Conservation (phyloP, 2,888 invertebrate species). For the Bellardia bayeri region DNA sequence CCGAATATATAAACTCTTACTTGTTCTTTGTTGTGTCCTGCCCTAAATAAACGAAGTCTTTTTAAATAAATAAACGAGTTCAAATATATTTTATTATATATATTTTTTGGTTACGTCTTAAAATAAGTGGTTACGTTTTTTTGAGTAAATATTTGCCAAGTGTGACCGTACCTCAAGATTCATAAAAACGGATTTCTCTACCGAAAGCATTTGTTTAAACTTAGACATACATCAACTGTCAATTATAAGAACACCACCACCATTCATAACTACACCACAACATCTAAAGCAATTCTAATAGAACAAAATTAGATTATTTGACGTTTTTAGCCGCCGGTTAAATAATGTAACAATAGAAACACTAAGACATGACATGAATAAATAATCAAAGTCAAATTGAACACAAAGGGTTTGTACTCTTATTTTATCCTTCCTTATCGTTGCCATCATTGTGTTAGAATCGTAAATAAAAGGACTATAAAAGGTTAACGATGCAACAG, state of each 20-base stretch:
- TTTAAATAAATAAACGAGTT: too few species aligned
- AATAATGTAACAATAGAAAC: slow-evolving; percentile 23
- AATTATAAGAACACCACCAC: slow-evolving; percentile 53
- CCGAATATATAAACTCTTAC: too few species aligned
- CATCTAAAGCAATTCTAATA: background rate
- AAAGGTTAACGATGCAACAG: slow-evolving; percentile 46
- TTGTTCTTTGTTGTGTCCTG: too few species aligned
- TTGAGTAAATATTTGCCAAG: too few species aligned
- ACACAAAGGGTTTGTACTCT: background rate
- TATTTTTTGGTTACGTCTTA: too few species aligned
- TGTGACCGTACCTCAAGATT: too few species aligned
- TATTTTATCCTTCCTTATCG: background rate
- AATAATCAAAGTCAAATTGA: slow-evolving; percentile 12
- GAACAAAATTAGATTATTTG: slow-evolving; percentile 55
- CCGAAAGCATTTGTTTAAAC: too few species aligned
- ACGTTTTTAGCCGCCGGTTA: slow-evolving; percentile 23
- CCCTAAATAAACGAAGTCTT: too few species aligned
- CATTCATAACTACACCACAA: background rate
- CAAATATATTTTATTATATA: too few species aligned
- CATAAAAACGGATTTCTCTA: too few species aligned
- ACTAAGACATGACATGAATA: slow-evolving; percentile 50
- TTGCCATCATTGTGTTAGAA: background rate
- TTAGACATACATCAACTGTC: slow-evolving; percentile 65
- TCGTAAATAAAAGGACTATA: slow-evolving; percentile 53
- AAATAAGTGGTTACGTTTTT: too few species aligned